A percentile compares a stretch with the other conserved stretches of the same genome.
These are phyloP conservation scores for Tenthredo mesomela DNA, from an alignment of 2,888 invertebrate genomes.

Conservation along the genomic window DNA sequence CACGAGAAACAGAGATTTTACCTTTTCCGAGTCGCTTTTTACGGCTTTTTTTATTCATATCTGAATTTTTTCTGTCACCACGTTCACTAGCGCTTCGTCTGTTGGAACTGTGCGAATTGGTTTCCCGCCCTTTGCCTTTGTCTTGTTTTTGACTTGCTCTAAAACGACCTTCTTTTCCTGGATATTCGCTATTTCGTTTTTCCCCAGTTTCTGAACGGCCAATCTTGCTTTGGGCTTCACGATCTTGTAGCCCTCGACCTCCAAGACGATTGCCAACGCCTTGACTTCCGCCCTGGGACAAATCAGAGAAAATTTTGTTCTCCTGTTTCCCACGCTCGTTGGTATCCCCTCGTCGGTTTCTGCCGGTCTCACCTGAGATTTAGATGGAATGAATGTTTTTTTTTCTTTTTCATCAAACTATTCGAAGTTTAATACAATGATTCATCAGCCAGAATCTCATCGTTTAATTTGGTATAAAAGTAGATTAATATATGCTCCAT, in stretches of 20 bases:
- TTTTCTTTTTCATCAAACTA: not conserved
- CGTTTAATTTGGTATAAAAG: not conserved
- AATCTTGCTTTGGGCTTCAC: not conserved
- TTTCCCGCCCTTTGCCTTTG: constrained; percentile 1
- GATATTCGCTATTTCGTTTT: constrained; percentile 20
- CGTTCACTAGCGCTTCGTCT: not conserved
- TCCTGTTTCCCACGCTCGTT: not conserved
- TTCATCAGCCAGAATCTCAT: not conserved
- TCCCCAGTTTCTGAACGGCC: not conserved
- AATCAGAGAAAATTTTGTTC: not conserved
- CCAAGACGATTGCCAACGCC: not conserved
- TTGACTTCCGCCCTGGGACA: not conserved
- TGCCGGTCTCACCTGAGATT: not conserved
- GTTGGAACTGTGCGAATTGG: not conserved
- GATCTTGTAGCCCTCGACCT: not conserved
- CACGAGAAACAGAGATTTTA: not conserved
- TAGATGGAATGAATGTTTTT: not conserved
- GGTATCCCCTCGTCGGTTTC: not conserved
- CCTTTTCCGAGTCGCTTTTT: constrained; percentile 20
- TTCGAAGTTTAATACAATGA: not conserved
- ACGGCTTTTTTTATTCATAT: not conserved
- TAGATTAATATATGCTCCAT: constrained; percentile 28
- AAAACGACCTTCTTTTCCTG: not conserved
- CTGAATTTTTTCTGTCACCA: not conserved
- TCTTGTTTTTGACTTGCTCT: not conserved